Base-by-base conservation (phyloP, 2,888 invertebrate genomes). In the Epistrophe eligans region DNA sequence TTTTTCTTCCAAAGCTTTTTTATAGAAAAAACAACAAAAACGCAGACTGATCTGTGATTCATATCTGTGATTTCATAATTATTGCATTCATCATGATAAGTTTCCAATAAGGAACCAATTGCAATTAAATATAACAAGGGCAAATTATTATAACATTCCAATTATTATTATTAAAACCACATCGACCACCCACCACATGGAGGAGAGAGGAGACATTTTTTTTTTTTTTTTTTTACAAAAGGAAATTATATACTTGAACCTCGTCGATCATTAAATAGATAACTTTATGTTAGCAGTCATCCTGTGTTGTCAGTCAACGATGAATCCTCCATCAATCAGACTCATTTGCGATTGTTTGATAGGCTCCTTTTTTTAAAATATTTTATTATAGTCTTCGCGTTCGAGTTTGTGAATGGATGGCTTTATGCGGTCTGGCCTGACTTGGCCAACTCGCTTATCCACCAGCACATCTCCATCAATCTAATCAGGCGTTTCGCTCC, bases 401-500 rank as follows among this genome's bases (percentile, higher is more conserved):
- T 38, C 58, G 17, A 17, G n/a, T 60, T 19, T 60, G 19, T 17
- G 13, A 6, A 60, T 17, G 19, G 13, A n/a, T 19, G 19, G 13
- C 58, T 73, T 15, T 24, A 13, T 10, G 62, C 15, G 55, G 13
- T 55, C 38, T 57, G 55, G 57, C 24, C 13, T 72, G 58, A 4
- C 32, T 45, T 58, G 35, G 76, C 35, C 60, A 70, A 58, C 35
- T 76, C 50, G 72, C 55, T 55, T 55, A 55, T 55, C 81, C 60
- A 24, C 62, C 50, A 79, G 38, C 24, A 72, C 85, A 82, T 74
- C 79, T 71, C 76, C 76, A 87, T 87, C 83, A 67, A 83, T 79
- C 79, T 87, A 87, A 87, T 83, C 87, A 83, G 74, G 76, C 71
- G 83, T 66, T 76, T 82, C 50, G 82, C 79, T 83, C 83, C 83